Conservation (phyloP, 1,140 invertebrate genomes). For the Drosophila varians region DNA sequence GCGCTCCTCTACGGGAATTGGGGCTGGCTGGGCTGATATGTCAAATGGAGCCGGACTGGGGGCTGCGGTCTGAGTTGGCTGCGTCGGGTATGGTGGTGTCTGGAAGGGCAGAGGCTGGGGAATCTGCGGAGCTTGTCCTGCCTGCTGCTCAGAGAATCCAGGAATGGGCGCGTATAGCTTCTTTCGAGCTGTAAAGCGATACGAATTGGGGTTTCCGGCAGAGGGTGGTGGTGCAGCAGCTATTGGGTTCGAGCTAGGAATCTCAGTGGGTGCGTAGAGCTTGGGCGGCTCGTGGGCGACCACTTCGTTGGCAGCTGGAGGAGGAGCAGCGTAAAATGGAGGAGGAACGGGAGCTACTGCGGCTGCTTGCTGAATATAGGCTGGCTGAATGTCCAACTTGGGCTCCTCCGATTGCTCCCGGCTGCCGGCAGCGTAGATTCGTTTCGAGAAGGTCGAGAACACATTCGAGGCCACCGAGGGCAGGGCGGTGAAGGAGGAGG, state of each 20-base stretch:
- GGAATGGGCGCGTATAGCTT: conserved; percentile 86
- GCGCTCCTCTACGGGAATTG: conserved; percentile 58
- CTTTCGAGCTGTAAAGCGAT: conserved; percentile 85
- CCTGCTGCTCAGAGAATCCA: conserved; percentile 80
- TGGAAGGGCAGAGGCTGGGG: conserved; percentile 33
- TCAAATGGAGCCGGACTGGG: conserved; percentile 23
- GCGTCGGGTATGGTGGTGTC: conserved; percentile 53
- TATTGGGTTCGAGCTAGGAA: conserved; percentile 38
- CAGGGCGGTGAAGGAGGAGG: conserved; percentile 86
- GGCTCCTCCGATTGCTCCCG: conserved; percentile 50
- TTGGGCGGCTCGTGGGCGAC: conserved; percentile 69
- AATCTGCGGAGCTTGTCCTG: conserved; percentile 3
- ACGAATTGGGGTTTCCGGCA: conserved; percentile 83
- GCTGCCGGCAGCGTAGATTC: conserved; percentile 75
- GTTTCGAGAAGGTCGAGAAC: conserved; percentile 86
- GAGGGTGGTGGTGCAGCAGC: conserved; percentile 40
- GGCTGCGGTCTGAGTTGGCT: conserved; percentile 4
- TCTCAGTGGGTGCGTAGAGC: conserved; percentile 77
- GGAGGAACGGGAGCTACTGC: conserved; percentile 26
- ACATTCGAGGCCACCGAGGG: conserved; percentile 86
- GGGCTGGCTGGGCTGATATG: conserved; percentile 17
- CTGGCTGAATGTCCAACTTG: conserved; percentile 72
- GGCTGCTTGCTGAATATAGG: conserved; percentile 63
- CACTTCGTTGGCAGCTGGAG: conserved; percentile 19
- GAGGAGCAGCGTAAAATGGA: conserved; percentile 62